Base-by-base conservation (phyloP, 2,797 vertebrate species). In the Gila robusta region DNA sequence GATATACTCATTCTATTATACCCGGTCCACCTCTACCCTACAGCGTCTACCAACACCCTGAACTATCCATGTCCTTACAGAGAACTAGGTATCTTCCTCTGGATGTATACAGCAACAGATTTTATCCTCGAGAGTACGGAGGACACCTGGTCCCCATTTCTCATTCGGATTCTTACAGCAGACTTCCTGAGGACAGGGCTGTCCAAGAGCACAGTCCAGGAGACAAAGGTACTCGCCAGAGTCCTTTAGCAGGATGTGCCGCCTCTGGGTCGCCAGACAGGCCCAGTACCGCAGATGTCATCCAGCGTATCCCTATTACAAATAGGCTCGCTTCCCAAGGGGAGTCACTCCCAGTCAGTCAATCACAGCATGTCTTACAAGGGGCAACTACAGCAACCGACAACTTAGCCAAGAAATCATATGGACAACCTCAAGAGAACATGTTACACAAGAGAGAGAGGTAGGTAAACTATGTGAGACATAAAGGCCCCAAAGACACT, bases 191-290 rank as follows among this genome's bases (percentile, higher is more conserved):
- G 79, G 91, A 91, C 64, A 91, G 90, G 73, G 91, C 81, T 49
- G 88, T 80, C 85, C 90, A 89, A 0, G 87, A 87, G 35, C 92
- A 93, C 92, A 95, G 90, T 89, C 3, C 44, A 81, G 93, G 17
- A 62, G 96, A 97, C 84, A 93, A 95, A 69, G 94, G 94, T 11
- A 96, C 95, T 44, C 96, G 97, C 83, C 96, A 96, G 92, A 99
- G 98, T 88, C 98, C 98, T 1, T 96, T 96, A 0, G 97, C 96
- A 0, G 98, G 97, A 35, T 98, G 96, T 0, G 97, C 98, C 0
- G 98, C 98, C 32, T 96, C 96, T 0, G 98, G 98, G 35, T 99
- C 98, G 19, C 98, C 98, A 0, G 97, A 98, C 83, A 96, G 97
- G 92, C 98, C 98, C 0, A 96, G 95, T 85, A 96, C 97, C 64